Conservation (phyloP, 2,888 invertebrate species). For the Stratiomys singularior region DNA sequence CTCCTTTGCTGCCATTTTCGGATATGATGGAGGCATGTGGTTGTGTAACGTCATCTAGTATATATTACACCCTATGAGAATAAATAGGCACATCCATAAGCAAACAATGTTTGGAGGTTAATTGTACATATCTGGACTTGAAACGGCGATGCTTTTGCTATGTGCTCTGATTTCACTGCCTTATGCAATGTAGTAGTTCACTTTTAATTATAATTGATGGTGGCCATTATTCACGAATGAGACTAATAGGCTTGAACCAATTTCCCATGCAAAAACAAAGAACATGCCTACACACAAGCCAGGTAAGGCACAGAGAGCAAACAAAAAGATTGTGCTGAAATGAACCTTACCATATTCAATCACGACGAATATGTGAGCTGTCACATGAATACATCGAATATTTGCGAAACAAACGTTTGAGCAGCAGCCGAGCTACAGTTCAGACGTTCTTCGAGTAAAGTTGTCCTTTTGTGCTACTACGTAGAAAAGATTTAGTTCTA, state of each 20-base stretch:
- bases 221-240: constrained; percentile 27
- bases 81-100: not conserved
- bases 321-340: too few species aligned
- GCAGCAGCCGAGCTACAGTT: too few species aligned
- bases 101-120: not conserved
- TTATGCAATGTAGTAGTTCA: constrained; percentile 35
- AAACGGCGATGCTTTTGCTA: not conserved
- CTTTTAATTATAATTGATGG: constrained; percentile 46
- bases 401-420: too few species aligned
- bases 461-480: too few species aligned
- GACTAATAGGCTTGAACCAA: constrained; percentile 43
- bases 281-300: too few species aligned
- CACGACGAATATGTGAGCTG: too few species aligned
- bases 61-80: not conserved
- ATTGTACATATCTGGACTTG: constrained; percentile 32
- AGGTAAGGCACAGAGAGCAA: too few species aligned
- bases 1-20: not conserved
- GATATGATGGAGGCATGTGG: constrained; percentile 3
- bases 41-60: constrained; percentile 2
- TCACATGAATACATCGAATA: too few species aligned
- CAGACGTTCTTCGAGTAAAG: too few species aligned
- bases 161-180: constrained; percentile 21
- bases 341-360: too few species aligned
- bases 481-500: too few species aligned
- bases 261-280: constrained; percentile 36